phyloP scores from a whole-genome alignment of 2,113 vertebrate genomes.

The Ophiodon elongatus region DNA sequence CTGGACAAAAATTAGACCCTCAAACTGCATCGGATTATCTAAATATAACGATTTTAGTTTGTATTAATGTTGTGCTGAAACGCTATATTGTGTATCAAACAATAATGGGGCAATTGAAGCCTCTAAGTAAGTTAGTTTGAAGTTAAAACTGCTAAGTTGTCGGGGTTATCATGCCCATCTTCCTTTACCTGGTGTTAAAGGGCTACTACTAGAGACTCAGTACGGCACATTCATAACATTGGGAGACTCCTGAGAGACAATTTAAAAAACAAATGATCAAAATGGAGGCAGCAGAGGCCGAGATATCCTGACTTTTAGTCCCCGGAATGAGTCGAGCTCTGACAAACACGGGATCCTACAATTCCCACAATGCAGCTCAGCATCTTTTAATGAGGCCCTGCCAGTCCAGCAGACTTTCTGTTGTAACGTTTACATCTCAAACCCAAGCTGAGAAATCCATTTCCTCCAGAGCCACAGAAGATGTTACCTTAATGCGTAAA shows the following conservation, averaged over 20 bases:
- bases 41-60: not conserved
- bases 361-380: conserved; percentile 1
- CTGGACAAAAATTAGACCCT: not conserved
- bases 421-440: not conserved
- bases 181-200: not conserved
- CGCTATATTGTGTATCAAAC: not conserved
- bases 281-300: not conserved
- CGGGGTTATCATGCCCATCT: not conserved
- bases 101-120: not conserved
- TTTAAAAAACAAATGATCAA: not conserved
- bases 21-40: not conserved
- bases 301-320: not conserved
- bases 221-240: too few relatives aligned
- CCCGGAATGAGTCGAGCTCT: too few relatives aligned
- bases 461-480: too few relatives aligned
- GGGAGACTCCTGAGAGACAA: not conserved
- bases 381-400: not conserved
- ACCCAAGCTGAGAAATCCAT: not conserved
- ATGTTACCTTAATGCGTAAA: not conserved
- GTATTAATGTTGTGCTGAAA: not conserved
- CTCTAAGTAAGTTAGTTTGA: not conserved
- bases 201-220: too few relatives aligned
- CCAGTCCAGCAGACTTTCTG: not conserved
- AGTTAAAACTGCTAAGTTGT: not conserved
- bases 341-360: not conserved